These are phyloP conservation scores for Podiceps cristatus DNA, from an alignment of 2,113 vertebrate species.

Conservation along the genomic window DNA sequence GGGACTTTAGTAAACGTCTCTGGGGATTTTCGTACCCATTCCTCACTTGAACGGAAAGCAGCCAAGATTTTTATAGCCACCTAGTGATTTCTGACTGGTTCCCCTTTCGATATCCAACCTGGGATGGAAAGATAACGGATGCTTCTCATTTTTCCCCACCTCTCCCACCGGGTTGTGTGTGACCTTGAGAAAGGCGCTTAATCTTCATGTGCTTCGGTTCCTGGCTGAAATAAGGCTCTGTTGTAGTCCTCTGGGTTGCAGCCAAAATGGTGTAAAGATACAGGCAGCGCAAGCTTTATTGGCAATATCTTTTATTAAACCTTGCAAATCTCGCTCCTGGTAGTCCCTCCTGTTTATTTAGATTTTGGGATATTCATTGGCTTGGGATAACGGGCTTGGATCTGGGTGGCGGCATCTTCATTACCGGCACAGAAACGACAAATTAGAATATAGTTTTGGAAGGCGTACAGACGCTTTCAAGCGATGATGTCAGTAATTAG, in stretches of 20 bases:
- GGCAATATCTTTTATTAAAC: not conserved
- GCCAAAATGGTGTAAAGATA: not conserved
- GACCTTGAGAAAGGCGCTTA: not conserved
- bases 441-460: not conserved
- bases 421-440: not conserved
- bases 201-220: not conserved
- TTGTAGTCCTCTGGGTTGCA: not conserved
- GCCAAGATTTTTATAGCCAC: not conserved
- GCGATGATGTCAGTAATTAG: not conserved
- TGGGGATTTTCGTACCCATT: not conserved
- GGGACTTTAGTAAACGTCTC: not conserved
- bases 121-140: conserved; percentile 1
- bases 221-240: not conserved
- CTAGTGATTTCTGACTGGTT: not conserved
- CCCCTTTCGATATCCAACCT: not conserved
- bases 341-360: not conserved
- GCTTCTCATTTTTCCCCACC: not conserved
- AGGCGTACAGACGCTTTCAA: not conserved
- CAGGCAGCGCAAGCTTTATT: not conserved
- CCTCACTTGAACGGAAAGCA: not conserved
- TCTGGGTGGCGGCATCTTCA: not conserved
- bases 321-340: not conserved
- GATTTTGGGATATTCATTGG: not conserved
- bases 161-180: not conserved
- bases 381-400: accelerated